Percentiles rank a stretch among this genome's conserved stretches.
These are phyloP conservation scores for Oxygymnocypris stewartii DNA, from an alignment of 2,113 vertebrate species.

Conservation along the genomic window DNA sequence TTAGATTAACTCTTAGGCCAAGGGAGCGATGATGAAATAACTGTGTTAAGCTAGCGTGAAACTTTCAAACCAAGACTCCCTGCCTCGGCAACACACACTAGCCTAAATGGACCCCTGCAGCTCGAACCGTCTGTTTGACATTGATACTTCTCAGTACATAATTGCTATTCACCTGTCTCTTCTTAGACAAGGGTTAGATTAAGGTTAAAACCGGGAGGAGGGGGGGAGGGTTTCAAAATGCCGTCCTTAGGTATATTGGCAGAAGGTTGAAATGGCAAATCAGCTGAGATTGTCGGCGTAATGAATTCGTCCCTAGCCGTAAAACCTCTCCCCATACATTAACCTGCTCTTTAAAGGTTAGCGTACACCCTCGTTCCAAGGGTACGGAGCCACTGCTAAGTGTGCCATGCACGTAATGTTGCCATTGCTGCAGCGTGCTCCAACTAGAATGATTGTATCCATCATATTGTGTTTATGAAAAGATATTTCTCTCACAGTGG, in stretches of 20 bases:
- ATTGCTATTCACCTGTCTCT: constrained; percentile 26
- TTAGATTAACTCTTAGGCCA: background rate
- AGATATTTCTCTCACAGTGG: constrained; percentile 19
- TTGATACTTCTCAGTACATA: constrained; percentile 29
- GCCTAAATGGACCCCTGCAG: constrained; percentile 5
- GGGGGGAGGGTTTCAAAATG: constrained; percentile 9
- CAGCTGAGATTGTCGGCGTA: constrained; percentile 25
- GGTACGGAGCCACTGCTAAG: constrained; percentile 57
- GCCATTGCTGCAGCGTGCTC: background rate
- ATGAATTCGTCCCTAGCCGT: constrained; percentile 44
- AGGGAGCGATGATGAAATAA: constrained; percentile 12
- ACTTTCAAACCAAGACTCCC: constrained; percentile 4
- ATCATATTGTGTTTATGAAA: constrained; percentile 9
- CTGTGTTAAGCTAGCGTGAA: constrained; percentile 1
- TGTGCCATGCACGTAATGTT: background rate
- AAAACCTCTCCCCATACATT: constrained; percentile 58
- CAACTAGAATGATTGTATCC: background rate
- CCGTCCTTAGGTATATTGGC: background rate
- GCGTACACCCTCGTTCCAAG: constrained; percentile 67
- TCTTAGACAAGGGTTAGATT: constrained; percentile 33
- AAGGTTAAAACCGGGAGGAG: constrained; percentile 46
- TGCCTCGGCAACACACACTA: background rate
- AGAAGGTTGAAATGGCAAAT: constrained; percentile 44
- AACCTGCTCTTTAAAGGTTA: constrained; percentile 74
- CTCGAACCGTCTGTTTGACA: constrained; percentile 24